Evolutionary conservation across 2,113 vertebrate species (phyloP), one percentile per base, ranked within the genome.

Genomic region (Sminthopsis crassicaudata): DNA sequence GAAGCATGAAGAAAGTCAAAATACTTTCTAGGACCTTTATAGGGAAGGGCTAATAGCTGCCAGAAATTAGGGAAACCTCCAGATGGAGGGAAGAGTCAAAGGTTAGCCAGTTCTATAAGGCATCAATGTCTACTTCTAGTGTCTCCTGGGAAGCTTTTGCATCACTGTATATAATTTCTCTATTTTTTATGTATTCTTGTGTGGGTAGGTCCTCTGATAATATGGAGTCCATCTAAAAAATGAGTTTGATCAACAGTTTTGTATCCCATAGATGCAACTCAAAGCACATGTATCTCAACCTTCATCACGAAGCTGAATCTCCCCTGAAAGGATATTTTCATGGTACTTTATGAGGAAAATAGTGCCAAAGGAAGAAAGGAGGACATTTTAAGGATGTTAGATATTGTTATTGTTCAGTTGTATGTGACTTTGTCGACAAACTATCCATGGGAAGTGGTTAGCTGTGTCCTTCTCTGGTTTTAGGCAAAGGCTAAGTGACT

Each of bases 21-120:
- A 76, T 76, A n/a, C 2, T 26, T 60, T 27, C 60, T 76, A 14
- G 36, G n/a, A 19, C 14, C 12, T n/a, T 12, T 76, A n/a, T n/a
- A 19, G 0, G 36, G 60, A 0, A n/a, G 60, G 3, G 14, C 5
- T 1, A n/a, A 76, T 19, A 76, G 0, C 12, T 76, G 4, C 30
- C 12, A 76, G 60, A 12, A 67, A 67, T 67, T 67, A 16, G 30
- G 12, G 30, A n/a, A n/a, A 76, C 30, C 60, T 67, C 30, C 30
- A 67, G 60, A 11, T 76, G 30, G 36, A 76, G 60, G 60, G 60
- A 76, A 76, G 36, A 3, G 14, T n/a, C 36, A 76, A 76, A 76
- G 60, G n/a, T 3, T 36, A 76, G n/a, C 60, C 36, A 76, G 60
- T 16, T n/a, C 36, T 76, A 14, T 76, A 76, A 12, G 57, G 16